Percentiles rank a stretch among this genome's conserved stretches.
phyloP scores from a whole-genome alignment of 1,140 invertebrate genomes.

The Ptiloglossa arizonensis region DNA sequence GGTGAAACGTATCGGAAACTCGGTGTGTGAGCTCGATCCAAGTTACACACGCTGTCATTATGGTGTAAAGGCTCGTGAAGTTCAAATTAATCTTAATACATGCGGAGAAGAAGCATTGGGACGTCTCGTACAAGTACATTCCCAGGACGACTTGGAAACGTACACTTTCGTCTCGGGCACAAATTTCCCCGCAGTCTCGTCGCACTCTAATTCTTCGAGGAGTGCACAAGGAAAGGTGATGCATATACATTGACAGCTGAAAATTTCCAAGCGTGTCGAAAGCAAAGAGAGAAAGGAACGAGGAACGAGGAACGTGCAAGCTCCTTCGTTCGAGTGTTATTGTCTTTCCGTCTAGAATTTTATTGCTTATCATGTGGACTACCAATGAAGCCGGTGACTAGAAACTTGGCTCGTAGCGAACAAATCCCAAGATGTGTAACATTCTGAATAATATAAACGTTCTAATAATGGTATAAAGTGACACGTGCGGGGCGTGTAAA shows the following conservation, averaged over 20 bases:
- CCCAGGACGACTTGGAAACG: slow-evolving; percentile 16
- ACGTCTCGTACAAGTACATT: slow-evolving; percentile 3
- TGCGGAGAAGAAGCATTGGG: neutral
- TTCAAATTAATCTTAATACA: slow-evolving; percentile 44
- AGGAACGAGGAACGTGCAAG: too few relatives aligned
- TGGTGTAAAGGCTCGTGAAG: slow-evolving; percentile 33
- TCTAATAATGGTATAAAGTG: too few relatives aligned
- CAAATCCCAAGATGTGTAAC: too few relatives aligned
- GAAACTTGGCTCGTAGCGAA: too few relatives aligned
- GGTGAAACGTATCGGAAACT: neutral
- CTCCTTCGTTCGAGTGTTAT: neutral
- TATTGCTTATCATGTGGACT: too few relatives aligned
- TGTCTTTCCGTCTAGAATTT: neutral
- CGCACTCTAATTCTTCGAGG: neutral
- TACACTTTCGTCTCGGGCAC: neutral
- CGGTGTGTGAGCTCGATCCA: slow-evolving; percentile 16
- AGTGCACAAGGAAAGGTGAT: neutral
- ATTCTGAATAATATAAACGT: too few relatives aligned
- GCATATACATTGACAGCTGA: neutral
- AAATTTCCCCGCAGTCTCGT: slow-evolving; percentile 6
- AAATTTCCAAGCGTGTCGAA: neutral
- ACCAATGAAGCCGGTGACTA: too few relatives aligned
- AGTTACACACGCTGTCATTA: neutral
- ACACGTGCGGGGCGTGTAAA: too few relatives aligned
- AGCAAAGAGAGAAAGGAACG: neutral